phyloP scores from a whole-genome alignment of 53 echinoderm and acorn worm species.

The Zoroaster sp. region DNA sequence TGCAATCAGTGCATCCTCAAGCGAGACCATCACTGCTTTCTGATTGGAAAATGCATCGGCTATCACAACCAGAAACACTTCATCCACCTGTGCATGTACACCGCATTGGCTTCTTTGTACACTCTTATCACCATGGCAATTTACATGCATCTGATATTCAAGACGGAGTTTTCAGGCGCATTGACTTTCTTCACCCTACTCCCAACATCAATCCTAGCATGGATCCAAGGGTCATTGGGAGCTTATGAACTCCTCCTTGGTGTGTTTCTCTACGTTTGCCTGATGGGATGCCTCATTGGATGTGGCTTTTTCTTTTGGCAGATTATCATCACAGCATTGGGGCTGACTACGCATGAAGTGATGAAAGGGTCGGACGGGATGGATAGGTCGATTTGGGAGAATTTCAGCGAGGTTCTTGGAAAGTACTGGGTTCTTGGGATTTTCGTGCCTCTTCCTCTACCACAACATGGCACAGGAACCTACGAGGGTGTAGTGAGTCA shows the following conservation, averaged over 20 bases:
- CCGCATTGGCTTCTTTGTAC: conserved; percentile 55
- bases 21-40: conserved; percentile 78
- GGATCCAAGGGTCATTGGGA: conserved; percentile 13
- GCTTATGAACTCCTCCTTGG: conserved; percentile 42
- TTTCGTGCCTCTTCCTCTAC: conserved; percentile 59
- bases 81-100: conserved; percentile 58
- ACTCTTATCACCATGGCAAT: conserved; percentile 53
- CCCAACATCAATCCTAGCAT: conserved; percentile 41
- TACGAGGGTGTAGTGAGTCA: conserved; percentile 19
- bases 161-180: conserved; percentile 59
- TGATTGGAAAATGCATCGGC: conserved; percentile 79
- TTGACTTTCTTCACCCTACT: conserved; percentile 71
- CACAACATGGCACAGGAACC: conserved; percentile 65
- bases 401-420: conserved; percentile 66
- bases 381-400: conserved; percentile 35
- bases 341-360: conserved; percentile 72
- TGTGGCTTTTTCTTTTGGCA: conserved; percentile 66
- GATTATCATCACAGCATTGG: conserved; percentile 23
- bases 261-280: conserved; percentile 56
- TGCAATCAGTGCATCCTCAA: conserved; percentile 66
- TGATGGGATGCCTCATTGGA: conserved; percentile 30
- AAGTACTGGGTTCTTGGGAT: conserved; percentile 71
- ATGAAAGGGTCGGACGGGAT: conserved; percentile 24
- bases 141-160: conserved; percentile 50
- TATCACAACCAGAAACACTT: conserved; percentile 86